A percentile compares a stretch with the other conserved stretches of the same genome.
Evolutionary conservation across 37 sponge, comb jelly and placozoan species (phyloP).

Genomic region (Trichoplax adhaerens): DNA sequence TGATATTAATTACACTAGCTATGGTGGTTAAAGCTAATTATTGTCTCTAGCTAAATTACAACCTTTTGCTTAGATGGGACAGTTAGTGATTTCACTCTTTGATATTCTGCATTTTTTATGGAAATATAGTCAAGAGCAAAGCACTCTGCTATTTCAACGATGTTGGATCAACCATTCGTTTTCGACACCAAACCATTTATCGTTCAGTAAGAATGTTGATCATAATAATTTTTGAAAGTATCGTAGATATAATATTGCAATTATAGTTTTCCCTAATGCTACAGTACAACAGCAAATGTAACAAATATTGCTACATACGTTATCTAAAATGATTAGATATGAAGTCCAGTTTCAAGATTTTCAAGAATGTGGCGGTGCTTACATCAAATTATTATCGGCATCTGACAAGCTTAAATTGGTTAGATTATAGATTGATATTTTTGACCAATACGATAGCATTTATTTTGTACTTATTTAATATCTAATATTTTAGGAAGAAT

Average conservation of each 20-base stretch:
- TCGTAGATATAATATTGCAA: too few relatives aligned
- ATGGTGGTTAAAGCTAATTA: too few relatives aligned
- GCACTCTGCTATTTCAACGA: constrained; percentile 77
- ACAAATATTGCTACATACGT: too few relatives aligned
- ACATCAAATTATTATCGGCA: constrained; percentile 72
- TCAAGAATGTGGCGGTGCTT: constrained; percentile 85
- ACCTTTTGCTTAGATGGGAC: too few relatives aligned
- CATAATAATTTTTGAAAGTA: too few relatives aligned
- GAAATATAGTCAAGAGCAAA: constrained; percentile 50
- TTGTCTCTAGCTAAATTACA: too few relatives aligned
- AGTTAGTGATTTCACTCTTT: too few relatives aligned
- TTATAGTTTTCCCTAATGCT: too few relatives aligned
- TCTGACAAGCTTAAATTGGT: constrained; percentile 37
- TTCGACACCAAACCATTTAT: constrained; percentile 32
- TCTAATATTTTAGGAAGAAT: constrained; percentile 16
- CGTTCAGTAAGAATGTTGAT: constrained; percentile 5
- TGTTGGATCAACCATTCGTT: constrained; percentile 48
- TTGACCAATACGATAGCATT: constrained; percentile 3
- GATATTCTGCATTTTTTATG: background rate
- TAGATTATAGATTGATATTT: background rate
- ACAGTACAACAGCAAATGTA: too few relatives aligned
- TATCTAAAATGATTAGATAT: constrained; percentile 26
- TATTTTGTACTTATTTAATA: background rate
- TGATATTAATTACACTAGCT: too few relatives aligned
- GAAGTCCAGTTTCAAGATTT: constrained; percentile 90